Percentiles rank a stretch among this genome's conserved stretches.
Evolutionary conservation across 2,113 vertebrate species (phyloP).

Genomic region (Brachyhypopomus gauderio): DNA sequence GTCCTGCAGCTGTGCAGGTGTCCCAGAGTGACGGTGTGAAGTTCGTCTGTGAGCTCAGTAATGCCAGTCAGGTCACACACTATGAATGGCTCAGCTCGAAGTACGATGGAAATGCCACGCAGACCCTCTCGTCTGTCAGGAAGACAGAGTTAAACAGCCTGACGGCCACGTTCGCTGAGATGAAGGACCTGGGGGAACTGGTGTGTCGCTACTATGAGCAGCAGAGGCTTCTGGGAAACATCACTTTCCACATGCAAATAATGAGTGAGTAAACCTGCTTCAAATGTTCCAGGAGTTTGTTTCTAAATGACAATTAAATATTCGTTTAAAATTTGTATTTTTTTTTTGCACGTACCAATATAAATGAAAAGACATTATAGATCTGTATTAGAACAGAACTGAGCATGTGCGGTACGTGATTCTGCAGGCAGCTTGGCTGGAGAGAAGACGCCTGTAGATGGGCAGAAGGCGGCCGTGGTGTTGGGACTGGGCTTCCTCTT

Average conservation of each 20-base stretch:
- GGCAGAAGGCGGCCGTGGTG: constrained; percentile 34
- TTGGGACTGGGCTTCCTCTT: constrained; percentile 64
- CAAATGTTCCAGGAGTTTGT: too few relatives aligned
- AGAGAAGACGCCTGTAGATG: neutral
- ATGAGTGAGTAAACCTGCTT: constrained; percentile 62
- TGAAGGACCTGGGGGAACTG: constrained; percentile 58
- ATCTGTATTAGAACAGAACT: neutral
- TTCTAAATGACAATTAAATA: neutral
- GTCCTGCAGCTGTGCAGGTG: constrained; percentile 59
- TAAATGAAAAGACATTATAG: neutral
- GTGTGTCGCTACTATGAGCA: constrained; percentile 65
- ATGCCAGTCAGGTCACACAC: constrained; percentile 55
- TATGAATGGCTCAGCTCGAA: constrained; percentile 70
- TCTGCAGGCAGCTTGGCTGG: constrained; percentile 60
- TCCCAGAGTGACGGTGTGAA: constrained; percentile 28
- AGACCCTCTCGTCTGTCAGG: constrained; percentile 38
- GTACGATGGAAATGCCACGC: constrained; percentile 54
- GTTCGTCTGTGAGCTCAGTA: constrained; percentile 69
- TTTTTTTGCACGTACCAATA: neutral
- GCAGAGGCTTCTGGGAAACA: constrained; percentile 67
- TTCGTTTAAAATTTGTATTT: neutral
- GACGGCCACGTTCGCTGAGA: constrained; percentile 33
- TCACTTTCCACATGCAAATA: constrained; percentile 54
- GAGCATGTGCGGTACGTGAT: neutral
- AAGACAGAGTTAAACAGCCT: constrained; percentile 53